Percentiles rank a stretch among this genome's conserved stretches.
These are phyloP conservation scores for Stegodyphus dumicola DNA, from an alignment of 1,140 invertebrate genomes.

Conservation along the genomic window DNA sequence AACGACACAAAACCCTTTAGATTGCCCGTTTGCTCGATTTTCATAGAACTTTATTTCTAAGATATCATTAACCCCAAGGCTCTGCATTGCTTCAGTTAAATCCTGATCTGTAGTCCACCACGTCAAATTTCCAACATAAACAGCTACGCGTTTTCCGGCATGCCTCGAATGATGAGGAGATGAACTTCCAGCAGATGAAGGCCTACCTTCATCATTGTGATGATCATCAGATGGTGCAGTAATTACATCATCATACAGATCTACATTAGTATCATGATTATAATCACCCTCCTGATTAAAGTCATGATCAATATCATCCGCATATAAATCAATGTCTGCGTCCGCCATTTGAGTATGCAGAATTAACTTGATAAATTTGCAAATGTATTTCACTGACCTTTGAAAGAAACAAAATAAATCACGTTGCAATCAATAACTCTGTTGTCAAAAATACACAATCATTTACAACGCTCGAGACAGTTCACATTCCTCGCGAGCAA, in stretches of 20 bases:
- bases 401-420: background rate
- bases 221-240: conserved; percentile 76
- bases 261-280: conserved; percentile 68
- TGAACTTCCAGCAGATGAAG: conserved; percentile 43
- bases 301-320: conserved; percentile 94
- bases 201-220: conserved; percentile 43
- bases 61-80: conserved; percentile 91
- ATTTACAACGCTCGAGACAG: background rate
- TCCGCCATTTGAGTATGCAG: conserved; percentile 30
- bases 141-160: conserved; percentile 68
- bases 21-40: conserved; percentile 98
- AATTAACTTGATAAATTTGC: too few species aligned
- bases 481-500: too few species aligned
- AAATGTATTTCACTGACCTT: too few species aligned
- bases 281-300: conserved; percentile 82
- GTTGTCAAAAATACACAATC: background rate
- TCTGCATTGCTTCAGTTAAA: conserved; percentile 86
- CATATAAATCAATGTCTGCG: conserved; percentile 93
- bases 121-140: conserved; percentile 93
- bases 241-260: conserved; percentile 97
- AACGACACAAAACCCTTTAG: conserved; percentile 96
- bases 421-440: conserved; percentile 6
- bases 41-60: conserved; percentile 99
- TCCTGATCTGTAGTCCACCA: conserved; percentile 98
- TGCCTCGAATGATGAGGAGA: conserved; percentile 40